These are phyloP conservation scores for Agrotis segetum DNA, from an alignment of 2,888 invertebrate species.

Conservation along the genomic window DNA sequence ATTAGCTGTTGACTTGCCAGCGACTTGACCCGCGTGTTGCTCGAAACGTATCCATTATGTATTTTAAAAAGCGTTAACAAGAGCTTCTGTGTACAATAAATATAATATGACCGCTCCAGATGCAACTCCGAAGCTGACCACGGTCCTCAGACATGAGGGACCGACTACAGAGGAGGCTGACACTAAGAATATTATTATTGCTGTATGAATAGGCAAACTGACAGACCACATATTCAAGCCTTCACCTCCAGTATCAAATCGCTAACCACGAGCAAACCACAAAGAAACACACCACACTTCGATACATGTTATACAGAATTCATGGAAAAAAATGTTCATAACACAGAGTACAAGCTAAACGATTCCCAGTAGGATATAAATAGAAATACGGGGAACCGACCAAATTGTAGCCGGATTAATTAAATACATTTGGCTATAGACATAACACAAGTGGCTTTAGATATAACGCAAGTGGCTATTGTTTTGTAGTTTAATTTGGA, in stretches of 20 bases:
- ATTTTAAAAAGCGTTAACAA: too few relatives aligned
- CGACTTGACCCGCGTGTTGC: too few relatives aligned
- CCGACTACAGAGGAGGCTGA: too few relatives aligned
- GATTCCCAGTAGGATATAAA: constrained; percentile 47
- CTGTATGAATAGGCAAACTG: not conserved
- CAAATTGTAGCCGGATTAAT: constrained; percentile 52
- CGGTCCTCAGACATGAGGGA: too few relatives aligned
- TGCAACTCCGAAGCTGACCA: too few relatives aligned
- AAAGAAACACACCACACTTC: constrained; percentile 6
- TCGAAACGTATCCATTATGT: too few relatives aligned
- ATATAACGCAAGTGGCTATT: constrained; percentile 18
- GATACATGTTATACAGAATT: constrained; percentile 17
- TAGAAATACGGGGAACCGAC: constrained; percentile 46
- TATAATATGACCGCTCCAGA: too few relatives aligned
- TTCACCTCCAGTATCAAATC: constrained; percentile 46
- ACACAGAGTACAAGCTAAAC: constrained; percentile 19
- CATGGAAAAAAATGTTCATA: constrained; percentile 47
- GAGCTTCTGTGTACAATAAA: too few relatives aligned
- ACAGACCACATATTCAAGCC: constrained; percentile 12
- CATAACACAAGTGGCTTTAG: constrained; percentile 4
- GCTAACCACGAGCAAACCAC: constrained; percentile 34
- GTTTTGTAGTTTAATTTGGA: not conserved
- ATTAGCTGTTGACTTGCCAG: not conserved
- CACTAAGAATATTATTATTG: too few relatives aligned
- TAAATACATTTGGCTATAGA: constrained; percentile 33